Evolutionary conservation across 2,797 vertebrate genomes (phyloP).

Genomic region (Uromys caudimaculatus): DNA sequence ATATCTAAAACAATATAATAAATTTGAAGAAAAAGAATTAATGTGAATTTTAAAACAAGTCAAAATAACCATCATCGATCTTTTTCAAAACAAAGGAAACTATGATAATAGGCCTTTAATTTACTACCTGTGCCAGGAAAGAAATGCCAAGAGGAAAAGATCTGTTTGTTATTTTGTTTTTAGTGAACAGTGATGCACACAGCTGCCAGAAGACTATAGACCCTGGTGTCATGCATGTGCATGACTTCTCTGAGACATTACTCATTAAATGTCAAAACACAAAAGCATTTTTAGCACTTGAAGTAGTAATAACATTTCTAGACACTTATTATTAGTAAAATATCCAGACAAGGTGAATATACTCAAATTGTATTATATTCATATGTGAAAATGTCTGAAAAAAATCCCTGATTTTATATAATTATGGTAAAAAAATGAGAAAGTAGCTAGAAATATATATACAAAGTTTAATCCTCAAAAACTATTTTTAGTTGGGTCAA

Average conservation of each 20-base stretch:
- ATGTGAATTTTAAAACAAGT: slow-evolving; percentile 38
- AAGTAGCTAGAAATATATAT: neutral
- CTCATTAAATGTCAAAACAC: neutral
- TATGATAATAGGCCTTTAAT: neutral
- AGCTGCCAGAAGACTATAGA: neutral
- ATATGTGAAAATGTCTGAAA: neutral
- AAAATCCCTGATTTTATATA: neutral
- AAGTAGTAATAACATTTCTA: neutral
- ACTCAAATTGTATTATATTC: neutral
- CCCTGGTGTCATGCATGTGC: neutral
- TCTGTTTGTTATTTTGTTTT: neutral
- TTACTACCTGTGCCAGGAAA: neutral
- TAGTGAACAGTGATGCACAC: neutral
- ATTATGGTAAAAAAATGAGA: no score
- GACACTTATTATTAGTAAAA: neutral
- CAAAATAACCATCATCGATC: neutral
- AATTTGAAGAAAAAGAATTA: neutral
- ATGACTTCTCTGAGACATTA: neutral
- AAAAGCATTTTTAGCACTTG: slow-evolving; percentile 21
- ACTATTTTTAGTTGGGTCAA: neutral
- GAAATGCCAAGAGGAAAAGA: neutral
- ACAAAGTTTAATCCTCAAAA: neutral
- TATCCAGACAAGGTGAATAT: neutral
- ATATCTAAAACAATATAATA: neutral
- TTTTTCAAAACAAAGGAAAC: slow-evolving; percentile 13